Conservation (phyloP, 2,797 vertebrate species). For the Esox masquinongy region DNA sequence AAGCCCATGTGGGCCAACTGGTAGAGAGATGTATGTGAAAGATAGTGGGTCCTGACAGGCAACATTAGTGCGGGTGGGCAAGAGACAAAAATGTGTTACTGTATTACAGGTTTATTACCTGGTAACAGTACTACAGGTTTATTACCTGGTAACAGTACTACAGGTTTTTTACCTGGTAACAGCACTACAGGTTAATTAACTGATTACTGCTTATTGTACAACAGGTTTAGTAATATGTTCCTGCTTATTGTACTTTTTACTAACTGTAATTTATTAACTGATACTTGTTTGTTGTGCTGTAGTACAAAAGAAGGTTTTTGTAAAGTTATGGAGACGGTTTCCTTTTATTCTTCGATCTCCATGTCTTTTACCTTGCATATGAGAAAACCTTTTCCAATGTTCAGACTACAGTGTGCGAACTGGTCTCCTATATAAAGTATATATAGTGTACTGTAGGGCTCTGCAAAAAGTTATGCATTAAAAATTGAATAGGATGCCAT, state of each 20-base stretch:
- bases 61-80: constrained; percentile 53
- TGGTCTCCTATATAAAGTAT: neutral
- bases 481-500: constrained; percentile 30
- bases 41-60: constrained; percentile 60
- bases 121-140: too few relatives aligned
- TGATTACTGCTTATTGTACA: too few relatives aligned
- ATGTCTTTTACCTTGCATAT: constrained; percentile 34
- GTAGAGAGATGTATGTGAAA: constrained; percentile 59
- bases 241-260: too few relatives aligned
- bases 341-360: constrained; percentile 14
- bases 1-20: constrained; percentile 22
- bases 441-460: neutral
- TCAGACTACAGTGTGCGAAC: constrained; percentile 10
- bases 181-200: too few relatives aligned
- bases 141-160: too few relatives aligned
- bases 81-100: constrained; percentile 65
- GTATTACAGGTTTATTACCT: constrained; percentile 30
- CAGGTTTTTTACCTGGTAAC: too few relatives aligned
- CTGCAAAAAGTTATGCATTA: neutral
- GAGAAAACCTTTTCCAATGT: constrained; percentile 39
- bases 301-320: constrained; percentile 55
- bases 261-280: too few relatives aligned
- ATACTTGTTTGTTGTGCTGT: too few relatives aligned
- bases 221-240: too few relatives aligned
- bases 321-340: constrained; percentile 48